Evolutionary conservation across 2,113 vertebrate species (phyloP).

Genomic region (Hystrix brachyura): DNA sequence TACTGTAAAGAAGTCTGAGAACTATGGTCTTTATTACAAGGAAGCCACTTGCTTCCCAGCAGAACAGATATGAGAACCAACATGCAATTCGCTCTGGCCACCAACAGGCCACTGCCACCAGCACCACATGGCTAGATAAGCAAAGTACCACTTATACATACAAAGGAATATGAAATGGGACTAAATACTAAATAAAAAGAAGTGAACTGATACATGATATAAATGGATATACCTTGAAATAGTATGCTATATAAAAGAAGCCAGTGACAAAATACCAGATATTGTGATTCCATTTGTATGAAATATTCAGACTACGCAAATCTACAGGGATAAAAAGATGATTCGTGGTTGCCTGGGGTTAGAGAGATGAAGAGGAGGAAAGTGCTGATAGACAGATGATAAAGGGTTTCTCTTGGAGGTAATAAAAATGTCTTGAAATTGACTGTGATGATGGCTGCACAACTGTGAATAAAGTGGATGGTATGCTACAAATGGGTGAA

Average conservation of each 20-base stretch:
- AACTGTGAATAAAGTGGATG: background rate
- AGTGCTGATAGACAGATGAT: background rate
- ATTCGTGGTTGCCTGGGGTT: background rate
- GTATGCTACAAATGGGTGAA: slow-evolving; percentile 1
- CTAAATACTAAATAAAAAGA: slow-evolving; percentile 20
- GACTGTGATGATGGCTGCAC: background rate
- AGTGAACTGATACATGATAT: background rate
- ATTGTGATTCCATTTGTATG: slow-evolving; percentile 23
- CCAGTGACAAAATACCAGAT: background rate
- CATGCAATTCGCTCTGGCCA: background rate
- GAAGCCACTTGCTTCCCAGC: background rate
- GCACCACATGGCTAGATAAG: background rate
- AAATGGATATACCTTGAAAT: slow-evolving; percentile 7
- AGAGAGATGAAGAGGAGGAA: too few relatives aligned
- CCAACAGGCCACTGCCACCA: background rate
- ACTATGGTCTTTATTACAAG: background rate
- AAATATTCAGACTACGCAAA: background rate
- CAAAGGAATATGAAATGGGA: background rate
- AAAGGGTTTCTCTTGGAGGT: background rate
- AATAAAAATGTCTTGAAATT: slow-evolving; percentile 25
- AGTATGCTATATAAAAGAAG: slow-evolving; percentile 21
- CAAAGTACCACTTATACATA: background rate
- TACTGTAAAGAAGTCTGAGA: background rate
- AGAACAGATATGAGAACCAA: background rate
- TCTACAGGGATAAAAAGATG: slow-evolving; percentile 21